phyloP scores from a whole-genome alignment of 2,888 invertebrate genomes.

The Oithona nana region DNA sequence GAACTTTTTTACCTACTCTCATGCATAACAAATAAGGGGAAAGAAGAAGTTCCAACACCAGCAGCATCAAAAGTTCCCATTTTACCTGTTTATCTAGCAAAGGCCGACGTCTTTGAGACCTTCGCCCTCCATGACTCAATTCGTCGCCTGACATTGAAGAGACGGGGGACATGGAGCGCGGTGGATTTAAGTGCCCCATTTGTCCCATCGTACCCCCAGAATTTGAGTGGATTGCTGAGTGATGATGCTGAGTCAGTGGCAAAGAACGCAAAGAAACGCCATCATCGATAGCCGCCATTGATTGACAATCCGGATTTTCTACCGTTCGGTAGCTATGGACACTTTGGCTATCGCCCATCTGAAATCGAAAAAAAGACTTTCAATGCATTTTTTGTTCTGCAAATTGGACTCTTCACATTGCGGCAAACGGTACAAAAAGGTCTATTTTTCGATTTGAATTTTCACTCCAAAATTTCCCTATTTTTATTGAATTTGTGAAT shows the following conservation, averaged over 20 bases:
- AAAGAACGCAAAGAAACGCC: conserved; percentile 5
- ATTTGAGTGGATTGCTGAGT: not conserved
- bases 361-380: not conserved
- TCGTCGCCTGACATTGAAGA: conserved; percentile 25
- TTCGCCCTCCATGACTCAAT: conserved; percentile 23
- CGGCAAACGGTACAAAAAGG: no score
- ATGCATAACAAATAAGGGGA: no score
- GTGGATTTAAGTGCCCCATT: not conserved
- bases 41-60: no score
- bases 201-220: no score
- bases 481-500: no score
- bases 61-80: no score
- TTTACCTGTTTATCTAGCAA: conserved; percentile 24
- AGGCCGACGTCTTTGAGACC: conserved; percentile 25
- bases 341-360: conserved; percentile 10
- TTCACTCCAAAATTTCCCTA: no score
- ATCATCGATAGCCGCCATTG: not conserved
- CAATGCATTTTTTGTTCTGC: no score
- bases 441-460: no score
- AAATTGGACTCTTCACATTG: no score
- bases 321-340: not conserved
- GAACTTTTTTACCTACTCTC: no score
- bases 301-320: not conserved
- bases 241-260: not conserved
- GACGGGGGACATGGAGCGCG: conserved; percentile 29